Evolutionary conservation across 2,113 vertebrate genomes (phyloP).

Genomic region (Theristicus caerulescens): DNA sequence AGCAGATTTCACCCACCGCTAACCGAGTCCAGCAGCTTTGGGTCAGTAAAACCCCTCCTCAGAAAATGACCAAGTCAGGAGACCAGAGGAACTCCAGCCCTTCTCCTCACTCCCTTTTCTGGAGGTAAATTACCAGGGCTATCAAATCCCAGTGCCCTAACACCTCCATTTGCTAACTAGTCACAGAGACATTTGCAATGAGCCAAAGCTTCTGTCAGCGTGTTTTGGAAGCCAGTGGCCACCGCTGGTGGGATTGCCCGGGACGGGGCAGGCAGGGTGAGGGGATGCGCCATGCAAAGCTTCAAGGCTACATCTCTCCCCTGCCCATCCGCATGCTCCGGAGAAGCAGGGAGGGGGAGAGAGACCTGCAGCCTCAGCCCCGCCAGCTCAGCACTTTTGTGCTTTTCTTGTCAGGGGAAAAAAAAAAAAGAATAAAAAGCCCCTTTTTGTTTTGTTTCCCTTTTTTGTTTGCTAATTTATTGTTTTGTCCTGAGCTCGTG

Average conservation of each 20-base stretch:
- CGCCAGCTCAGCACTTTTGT: neutral
- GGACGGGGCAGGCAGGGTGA: neutral
- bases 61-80: neutral
- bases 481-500: slow-evolving; percentile 28
- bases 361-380: neutral
- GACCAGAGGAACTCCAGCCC: accelerated
- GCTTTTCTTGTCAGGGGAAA: neutral
- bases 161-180: neutral
- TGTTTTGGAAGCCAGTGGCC: neutral
- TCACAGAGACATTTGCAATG: neutral
- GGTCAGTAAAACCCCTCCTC: neutral
- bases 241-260: accelerated
- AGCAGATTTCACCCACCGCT: neutral
- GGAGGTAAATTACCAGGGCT: neutral
- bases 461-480: slow-evolving; percentile 63
- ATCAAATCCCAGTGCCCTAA: neutral
- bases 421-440: neutral
- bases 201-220: accelerated
- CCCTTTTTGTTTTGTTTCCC: slow-evolving; percentile 1
- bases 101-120: neutral
- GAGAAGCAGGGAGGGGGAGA: neutral
- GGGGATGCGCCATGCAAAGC: neutral
- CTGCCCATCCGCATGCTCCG: neutral
- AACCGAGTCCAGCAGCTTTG: neutral
- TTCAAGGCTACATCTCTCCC: neutral